Evolutionary conservation across 2,797 vertebrate species (phyloP).

Genomic region (Onychomys arenicola): DNA sequence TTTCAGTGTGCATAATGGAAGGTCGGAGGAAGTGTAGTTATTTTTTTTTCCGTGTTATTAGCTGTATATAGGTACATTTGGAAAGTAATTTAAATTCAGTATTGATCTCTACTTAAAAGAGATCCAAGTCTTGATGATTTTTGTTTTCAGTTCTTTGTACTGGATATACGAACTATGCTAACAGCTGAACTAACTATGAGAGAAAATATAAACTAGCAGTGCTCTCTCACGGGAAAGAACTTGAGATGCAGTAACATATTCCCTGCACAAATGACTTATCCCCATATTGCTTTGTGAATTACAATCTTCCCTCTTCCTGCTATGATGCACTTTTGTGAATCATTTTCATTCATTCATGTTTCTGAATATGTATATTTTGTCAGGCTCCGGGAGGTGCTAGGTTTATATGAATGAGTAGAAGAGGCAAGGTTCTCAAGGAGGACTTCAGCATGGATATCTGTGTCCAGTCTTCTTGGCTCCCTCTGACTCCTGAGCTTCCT

Average conservation of each 20-base stretch:
- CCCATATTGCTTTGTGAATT: background rate
- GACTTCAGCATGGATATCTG: background rate
- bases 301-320: background rate
- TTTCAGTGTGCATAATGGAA: constrained; percentile 17
- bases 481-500: background rate
- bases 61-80: background rate
- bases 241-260: background rate
- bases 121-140: background rate
- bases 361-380: background rate
- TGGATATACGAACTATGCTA: constrained; percentile 12
- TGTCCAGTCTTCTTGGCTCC: background rate
- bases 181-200: background rate
- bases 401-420: background rate
- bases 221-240: background rate
- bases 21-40: background rate
- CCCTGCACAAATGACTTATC: background rate
- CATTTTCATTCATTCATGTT: background rate
- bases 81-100: constrained; percentile 12
- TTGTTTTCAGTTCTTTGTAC: constrained; percentile 55
- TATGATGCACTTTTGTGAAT: background rate
- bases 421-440: background rate
- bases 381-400: background rate
- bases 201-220: background rate
- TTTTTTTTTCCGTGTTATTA: constrained; percentile 38
- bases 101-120: constrained; percentile 42